Evolutionary conservation across 2,888 invertebrate genomes (phyloP), one percentile per base, ranked within the genome.

Genomic region (Dynastes hyllus): DNA sequence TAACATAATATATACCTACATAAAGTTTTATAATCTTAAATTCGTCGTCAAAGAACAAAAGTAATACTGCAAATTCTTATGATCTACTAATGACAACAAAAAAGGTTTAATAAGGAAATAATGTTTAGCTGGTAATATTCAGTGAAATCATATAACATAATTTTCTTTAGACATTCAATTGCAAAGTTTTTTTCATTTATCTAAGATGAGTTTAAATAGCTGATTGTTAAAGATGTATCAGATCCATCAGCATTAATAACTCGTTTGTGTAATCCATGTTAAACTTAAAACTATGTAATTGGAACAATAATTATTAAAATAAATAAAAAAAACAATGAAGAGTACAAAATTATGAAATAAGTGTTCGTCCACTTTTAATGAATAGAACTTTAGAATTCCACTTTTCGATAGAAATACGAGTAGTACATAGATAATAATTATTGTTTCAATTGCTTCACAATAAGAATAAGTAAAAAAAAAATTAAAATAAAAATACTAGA

Each of bases 31-130:
- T 73, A 73, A 40, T 61, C 13, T 58, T 16, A 73, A 61, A 58
- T 50, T 53, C 9, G 45, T 29, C 22, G 3, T 69, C 37, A n/a
- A 58, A 73, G 58, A 53, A 16, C 37, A 40, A 73, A 73, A 45
- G 45, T 22, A 55, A 73, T 22, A 61, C 73, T 45, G 22, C 73
- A 73, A 71, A 61, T 61, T 67, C 58, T 77, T 67, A 77, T 67
- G 67, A 67, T 45, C 45, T 66, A 77, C 29, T 67, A 77, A 51
- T 67, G 32, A 67, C 55, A 67, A 32, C 51, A 51, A 53, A 76
- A 50, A 55, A 55, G 51, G 53, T 27, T n/a, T 66, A 45, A 29
- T 45, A 45, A 9, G 53, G 55, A 71, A 32, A 11, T 32, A 32
- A 53, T 13, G 16, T 55, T 70, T 70, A 37, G 53, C 70, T 55